A percentile compares a stretch with the other conserved stretches of the same genome.
Conservation (phyloP, 2,888 invertebrate genomes). For the Pristionchus maxplancki region DNA sequence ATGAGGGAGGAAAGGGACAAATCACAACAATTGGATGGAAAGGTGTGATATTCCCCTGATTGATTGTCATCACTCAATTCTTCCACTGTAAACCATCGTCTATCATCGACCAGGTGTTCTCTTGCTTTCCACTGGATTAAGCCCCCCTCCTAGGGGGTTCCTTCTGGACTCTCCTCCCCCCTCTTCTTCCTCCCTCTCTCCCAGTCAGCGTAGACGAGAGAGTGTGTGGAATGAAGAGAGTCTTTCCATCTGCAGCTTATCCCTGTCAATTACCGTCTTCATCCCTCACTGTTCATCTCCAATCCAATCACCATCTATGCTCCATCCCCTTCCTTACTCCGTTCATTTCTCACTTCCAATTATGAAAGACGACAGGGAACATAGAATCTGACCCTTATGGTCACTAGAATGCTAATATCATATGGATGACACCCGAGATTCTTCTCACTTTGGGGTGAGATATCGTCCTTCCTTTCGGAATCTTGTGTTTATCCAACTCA, state of each 20-base stretch:
- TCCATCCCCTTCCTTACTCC: not conserved
- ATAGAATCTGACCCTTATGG: not conserved
- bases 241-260: conserved; percentile 45
- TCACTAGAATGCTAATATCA: not conserved
- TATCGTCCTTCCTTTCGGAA: not conserved
- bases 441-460: conserved; percentile 20
- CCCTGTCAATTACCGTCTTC: conserved; percentile 32
- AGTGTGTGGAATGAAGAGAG: conserved; percentile 1
- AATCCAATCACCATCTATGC: conserved; percentile 33
- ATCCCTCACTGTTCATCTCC: conserved; percentile 24
- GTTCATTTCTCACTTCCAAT: conserved; percentile 28
- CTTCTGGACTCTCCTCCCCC: not conserved
- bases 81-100: conserved; percentile 12
- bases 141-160: conserved; percentile 3
- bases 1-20: not conserved
- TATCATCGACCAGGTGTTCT: conserved; percentile 38
- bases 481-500: not conserved
- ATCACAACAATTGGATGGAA: conserved; percentile 26
- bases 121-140: conserved; percentile 34
- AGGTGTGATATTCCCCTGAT: conserved; percentile 31
- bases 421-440: conserved; percentile 36
- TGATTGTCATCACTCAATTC: conserved; percentile 22
- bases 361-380: not conserved
- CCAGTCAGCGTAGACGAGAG: not conserved
- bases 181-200: not conserved